Base-by-base conservation (phyloP, 1,140 invertebrate species). In the Dermatophagoides farinae region DNA sequence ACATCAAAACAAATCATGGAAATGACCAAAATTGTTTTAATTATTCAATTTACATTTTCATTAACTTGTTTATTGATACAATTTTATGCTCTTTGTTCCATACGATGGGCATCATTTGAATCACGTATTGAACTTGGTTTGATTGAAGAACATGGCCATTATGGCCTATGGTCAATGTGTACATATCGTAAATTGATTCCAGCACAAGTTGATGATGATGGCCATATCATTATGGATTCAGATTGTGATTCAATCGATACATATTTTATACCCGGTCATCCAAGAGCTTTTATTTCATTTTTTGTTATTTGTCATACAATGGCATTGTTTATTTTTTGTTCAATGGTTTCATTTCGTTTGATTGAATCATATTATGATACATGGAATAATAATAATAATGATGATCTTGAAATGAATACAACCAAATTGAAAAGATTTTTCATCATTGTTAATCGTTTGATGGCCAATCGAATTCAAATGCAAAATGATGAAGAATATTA, bases 191-290 rank as follows among this genome's bases (percentile, higher is more conserved):
- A 50, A 25, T 23, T 50, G 16, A 50, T 50, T 25, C 47, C 47
- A 12, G 47, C 20, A 20, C 14, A 50, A 50, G 16, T 50, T 12
- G 20, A 12, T 12, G 47, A 50, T 20, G 47, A 50, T 25, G 47
- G 47, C 57, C 55, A 59, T 23, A 8, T 61, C 53, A 10, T 57
- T 43, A 11, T 52, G 38, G 47, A 8, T 20, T 47, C 49, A 22
- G 59, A 64, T 51, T 64, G 64, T 61, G 64, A 64, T 53, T 61
- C 58, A 14, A 57, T 64, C 54, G 60, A 64, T 16, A 64, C 61
- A 16, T 64, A 62, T 37, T 64, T 64, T 49, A 25, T 52, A 52
- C 41, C 55, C 11, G 57, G 58, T 10, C 40, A 44, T 44, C 41
- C 38, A n/a, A 43, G 25, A 22, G n/a, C n/a, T 44, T 25, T 61